Evolutionary conservation across 2,113 vertebrate genomes (phyloP).

Genomic region (Morone saxatilis): DNA sequence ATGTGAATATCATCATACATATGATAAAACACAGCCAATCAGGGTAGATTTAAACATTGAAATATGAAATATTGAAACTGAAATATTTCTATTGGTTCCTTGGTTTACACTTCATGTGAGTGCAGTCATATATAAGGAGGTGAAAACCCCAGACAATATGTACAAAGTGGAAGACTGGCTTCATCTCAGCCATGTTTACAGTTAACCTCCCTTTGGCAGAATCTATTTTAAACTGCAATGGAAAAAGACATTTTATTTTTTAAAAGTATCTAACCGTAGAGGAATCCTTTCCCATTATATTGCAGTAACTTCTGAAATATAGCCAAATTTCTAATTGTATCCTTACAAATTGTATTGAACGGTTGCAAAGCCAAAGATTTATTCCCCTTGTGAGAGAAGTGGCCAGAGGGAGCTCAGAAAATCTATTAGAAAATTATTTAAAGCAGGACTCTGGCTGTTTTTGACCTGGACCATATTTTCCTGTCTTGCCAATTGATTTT

Average conservation of each 20-base stretch:
- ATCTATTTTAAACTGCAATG: neutral
- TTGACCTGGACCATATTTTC: constrained; percentile 4
- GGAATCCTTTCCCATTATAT: neutral
- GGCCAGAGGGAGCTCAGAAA: constrained; percentile 6
- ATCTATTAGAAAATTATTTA: constrained; percentile 24
- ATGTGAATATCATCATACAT: neutral
- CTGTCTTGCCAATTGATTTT: constrained; percentile 11
- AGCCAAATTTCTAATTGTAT: neutral
- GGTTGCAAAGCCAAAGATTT: neutral
- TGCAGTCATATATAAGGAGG: neutral
- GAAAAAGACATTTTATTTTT: neutral
- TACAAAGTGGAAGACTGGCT: neutral
- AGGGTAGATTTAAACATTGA: neutral
- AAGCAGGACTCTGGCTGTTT: neutral
- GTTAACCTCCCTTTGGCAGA: neutral
- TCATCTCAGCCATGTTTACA: neutral
- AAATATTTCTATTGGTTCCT: no score
- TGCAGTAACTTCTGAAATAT: constrained; percentile 4
- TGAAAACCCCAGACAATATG: neutral
- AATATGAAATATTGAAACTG: no score
- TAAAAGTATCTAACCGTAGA: neutral
- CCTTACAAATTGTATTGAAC: neutral
- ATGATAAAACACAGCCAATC: neutral
- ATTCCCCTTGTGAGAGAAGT: neutral
- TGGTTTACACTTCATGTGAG: neutral